Base-by-base conservation (phyloP, 2,888 invertebrate species). In the Alloscopus bannaensis region DNA sequence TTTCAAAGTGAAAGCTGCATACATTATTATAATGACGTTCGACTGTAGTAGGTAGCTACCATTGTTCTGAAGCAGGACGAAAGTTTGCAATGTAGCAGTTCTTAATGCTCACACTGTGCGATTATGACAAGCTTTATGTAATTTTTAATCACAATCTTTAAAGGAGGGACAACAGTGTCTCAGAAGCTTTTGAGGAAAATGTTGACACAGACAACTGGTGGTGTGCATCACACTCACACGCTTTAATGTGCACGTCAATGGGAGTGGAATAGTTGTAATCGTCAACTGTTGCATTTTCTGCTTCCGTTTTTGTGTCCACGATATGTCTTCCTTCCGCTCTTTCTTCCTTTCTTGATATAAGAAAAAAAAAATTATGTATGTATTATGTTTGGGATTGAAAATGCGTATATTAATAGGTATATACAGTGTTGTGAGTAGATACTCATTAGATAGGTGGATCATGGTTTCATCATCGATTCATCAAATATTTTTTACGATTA, bases 281-380 rank as follows among this genome's bases (percentile, higher is more conserved):
- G n/a, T n/a, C n/a, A n/a, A n/a, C n/a, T n/a, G n/a, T 13, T 60
- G 22, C 52, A 52, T 64, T 64, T 45, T 18, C 6, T 26, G 52
- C 45, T 73, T 73, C 73, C 73, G 73, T 65, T 73, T 65, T 57
- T 65, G n/a, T n/a, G n/a, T 72, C 47, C 13, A 65, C 59, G 47
- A 57, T 55, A 66, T 66, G 28, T 76, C 76, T 76, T 76, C 76
- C 76, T 76, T 76, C 76, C 76, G 76, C 31, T 76, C 62, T 76
- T 62, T 45, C 76, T 76, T 76, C 76, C 76, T 68, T 29, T 50
- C 36, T 20, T 45, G 26, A 52, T 47, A 47, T 47, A n/a, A 47
- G 8, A 8, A 8, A 6, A 8, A 36, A 36, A 36, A 36, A 6
- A 13, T 47, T 3, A 47, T 13, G 18, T 6, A 13, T 47, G 47